These are phyloP conservation scores for Empis livida DNA, from an alignment of 2,888 invertebrate genomes.

Conservation along the genomic window DNA sequence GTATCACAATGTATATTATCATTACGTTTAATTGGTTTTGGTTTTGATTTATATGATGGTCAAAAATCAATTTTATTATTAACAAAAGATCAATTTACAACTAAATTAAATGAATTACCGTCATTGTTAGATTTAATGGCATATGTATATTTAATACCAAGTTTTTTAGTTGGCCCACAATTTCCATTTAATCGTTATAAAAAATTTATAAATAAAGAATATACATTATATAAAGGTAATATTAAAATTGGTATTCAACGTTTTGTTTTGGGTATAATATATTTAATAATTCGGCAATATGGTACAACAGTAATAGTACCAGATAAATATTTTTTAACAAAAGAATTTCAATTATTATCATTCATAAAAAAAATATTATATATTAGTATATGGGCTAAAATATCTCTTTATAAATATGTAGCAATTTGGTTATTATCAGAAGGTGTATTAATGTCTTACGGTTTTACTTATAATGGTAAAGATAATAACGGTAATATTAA, in stretches of 20 bases:
- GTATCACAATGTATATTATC: slow-evolving; percentile 94
- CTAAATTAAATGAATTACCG: slow-evolving; percentile 52
- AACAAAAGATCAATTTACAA: slow-evolving; percentile 56
- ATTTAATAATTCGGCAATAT: slow-evolving; percentile 60
- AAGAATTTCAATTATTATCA: slow-evolving; percentile 42
- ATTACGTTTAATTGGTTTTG: slow-evolving; percentile 74
- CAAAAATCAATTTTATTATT: slow-evolving; percentile 39
- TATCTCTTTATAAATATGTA: slow-evolving; percentile 81
- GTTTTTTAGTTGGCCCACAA: slow-evolving; percentile 89
- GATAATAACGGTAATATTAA: slow-evolving; percentile 25
- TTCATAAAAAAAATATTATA: slow-evolving; percentile 50
- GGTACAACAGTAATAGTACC: slow-evolving; percentile 52
- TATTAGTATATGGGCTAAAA: slow-evolving; percentile 73
- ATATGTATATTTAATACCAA: slow-evolving; percentile 75
- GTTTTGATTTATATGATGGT: slow-evolving; percentile 73
- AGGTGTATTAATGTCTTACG: slow-evolving; percentile 52
- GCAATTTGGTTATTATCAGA: slow-evolving; percentile 87
- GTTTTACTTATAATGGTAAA: slow-evolving; percentile 46
- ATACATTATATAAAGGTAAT: slow-evolving; percentile 35
- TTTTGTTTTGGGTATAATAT: slow-evolving; percentile 53
- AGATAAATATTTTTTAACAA: slow-evolving; percentile 57
- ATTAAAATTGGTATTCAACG: slow-evolving; percentile 41
- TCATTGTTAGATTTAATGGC: slow-evolving; percentile 66
- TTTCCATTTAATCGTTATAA: slow-evolving; percentile 72
- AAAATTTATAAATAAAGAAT: slow-evolving; percentile 61